These are phyloP conservation scores for Athripsodes cinereus DNA, from an alignment of 2,888 invertebrate genomes.

Conservation along the genomic window DNA sequence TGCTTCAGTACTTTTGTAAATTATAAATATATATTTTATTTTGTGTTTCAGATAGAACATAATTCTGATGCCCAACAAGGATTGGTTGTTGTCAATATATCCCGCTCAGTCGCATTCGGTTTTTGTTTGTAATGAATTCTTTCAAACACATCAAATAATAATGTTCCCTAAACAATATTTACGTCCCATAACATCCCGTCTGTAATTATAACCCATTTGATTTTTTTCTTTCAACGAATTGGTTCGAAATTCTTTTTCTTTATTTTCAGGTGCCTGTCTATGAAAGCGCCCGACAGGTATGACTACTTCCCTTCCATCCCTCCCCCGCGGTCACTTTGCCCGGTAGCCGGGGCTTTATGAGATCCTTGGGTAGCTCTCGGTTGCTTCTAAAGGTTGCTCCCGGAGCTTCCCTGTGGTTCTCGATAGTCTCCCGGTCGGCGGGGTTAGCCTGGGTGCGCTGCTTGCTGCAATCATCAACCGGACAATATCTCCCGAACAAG, in stretches of 20 bases:
- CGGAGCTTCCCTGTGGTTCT: conserved; percentile 11
- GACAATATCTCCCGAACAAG: conserved; percentile 19
- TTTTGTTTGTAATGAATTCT: no score
- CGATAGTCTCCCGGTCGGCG: conserved; percentile 21
- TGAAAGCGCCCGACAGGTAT: conserved; percentile 71
- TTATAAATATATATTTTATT: no score
- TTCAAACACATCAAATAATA: no score
- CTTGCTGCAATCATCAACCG: conserved; percentile 21
- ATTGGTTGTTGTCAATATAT: not conserved
- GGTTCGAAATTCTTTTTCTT: conserved; percentile 57
- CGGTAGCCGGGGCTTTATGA: conserved; percentile 36
- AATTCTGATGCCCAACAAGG: not conserved
- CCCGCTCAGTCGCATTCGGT: no score
- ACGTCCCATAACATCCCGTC: no score
- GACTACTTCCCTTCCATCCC: conserved; percentile 39
- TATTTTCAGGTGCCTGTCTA: conserved; percentile 67
- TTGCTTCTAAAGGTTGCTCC: conserved; percentile 7
- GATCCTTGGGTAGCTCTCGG: conserved; percentile 34
- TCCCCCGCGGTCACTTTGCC: conserved; percentile 35
- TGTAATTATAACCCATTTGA: not conserved
- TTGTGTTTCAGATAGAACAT: not conserved
- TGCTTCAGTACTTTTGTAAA: no score
- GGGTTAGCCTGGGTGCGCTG: conserved; percentile 25
- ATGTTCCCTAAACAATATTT: no score
- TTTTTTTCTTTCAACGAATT: conserved; percentile 51